A percentile compares a stretch with the other conserved stretches of the same genome.
Evolutionary conservation across 2,888 invertebrate species (phyloP).

Genomic region (Drosophila parthenogenetica): DNA sequence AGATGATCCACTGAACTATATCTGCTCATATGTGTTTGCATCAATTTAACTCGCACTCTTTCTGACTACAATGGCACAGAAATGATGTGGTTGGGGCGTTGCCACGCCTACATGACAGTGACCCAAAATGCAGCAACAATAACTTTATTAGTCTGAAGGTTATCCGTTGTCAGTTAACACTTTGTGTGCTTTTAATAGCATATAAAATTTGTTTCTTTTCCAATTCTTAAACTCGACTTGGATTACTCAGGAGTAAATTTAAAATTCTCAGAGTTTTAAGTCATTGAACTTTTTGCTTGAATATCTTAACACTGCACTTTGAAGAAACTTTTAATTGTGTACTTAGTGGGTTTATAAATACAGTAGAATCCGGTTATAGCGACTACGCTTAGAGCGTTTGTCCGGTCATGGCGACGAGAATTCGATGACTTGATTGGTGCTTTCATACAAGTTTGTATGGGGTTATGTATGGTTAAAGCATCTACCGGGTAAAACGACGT

Average conservation of each 20-base stretch:
- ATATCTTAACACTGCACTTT: neutral
- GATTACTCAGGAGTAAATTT: neutral
- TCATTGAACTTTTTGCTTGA: neutral
- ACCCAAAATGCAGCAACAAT: conserved; percentile 46
- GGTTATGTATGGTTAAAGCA: too few relatives aligned
- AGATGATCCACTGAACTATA: neutral
- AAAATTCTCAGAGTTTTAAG: neutral
- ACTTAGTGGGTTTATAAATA: neutral
- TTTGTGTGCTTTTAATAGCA: neutral
- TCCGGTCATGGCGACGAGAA: too few relatives aligned
- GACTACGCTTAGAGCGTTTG: too few relatives aligned
- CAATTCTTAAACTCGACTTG: neutral
- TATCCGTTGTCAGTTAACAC: conserved; percentile 3
- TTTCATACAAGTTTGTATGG: too few relatives aligned
- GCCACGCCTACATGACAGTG: conserved; percentile 36
- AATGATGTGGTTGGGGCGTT: neutral
- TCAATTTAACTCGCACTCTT: neutral
- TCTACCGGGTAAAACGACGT: too few relatives aligned
- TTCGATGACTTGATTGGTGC: too few relatives aligned
- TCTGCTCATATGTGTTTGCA: neutral
- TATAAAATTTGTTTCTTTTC: neutral
- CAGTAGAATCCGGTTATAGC: too few relatives aligned
- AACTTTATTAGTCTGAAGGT: conserved; percentile 61
- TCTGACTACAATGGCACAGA: neutral
- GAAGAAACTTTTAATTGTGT: neutral